Evolutionary conservation across 2,113 vertebrate species (phyloP), one percentile per base, ranked within the genome.

Genomic region (Limanda limanda): DNA sequence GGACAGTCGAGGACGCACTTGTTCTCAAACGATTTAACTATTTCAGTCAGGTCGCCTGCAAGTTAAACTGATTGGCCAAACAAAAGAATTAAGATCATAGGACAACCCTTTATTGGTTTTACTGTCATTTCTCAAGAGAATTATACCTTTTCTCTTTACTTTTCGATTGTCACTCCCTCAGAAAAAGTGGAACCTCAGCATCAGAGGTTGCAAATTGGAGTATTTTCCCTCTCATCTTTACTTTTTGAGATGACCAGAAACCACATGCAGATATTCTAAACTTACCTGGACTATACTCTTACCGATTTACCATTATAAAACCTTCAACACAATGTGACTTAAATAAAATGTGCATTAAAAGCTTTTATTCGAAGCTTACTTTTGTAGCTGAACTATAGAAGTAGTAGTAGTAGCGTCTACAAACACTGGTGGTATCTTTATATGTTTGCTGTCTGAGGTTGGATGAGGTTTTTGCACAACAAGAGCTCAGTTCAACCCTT

Each of bases 311-410:
- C 40, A 42, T 42, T 11, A 51, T 58, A 31, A 31, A 55, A 31
- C 5, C 48, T 51, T 63, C 15, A 1, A 52, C 71, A 85, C 54
- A 12, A 63, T 56, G 62, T 82, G 70, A 85, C 59, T 79, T 76
- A 52, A 51, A 82, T 62, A 63, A 75, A 15, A 83, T n/a, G 51
- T 79, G 74, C 73, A 79, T 76, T 80, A 12, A 14, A 59, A 77
- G 68, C 68, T 76, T 80, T 79, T 23, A 31, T 68, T 65, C 56
- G 68, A 81, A 78, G 70, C 42, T 61, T 51, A 42, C 0, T 74
- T 89, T 81, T 82, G 76, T 82, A 89, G 78, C 82, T 88, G 59
- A 79, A 62, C 23, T n/a, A 62, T 87, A 75, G 27, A 27, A 12
- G 27, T 84, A 79, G 65, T 75, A 51, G 65, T 71, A 68, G 79